phyloP scores from a whole-genome alignment of 2,113 vertebrate genomes.

The Myrmophylax atrothorax region DNA sequence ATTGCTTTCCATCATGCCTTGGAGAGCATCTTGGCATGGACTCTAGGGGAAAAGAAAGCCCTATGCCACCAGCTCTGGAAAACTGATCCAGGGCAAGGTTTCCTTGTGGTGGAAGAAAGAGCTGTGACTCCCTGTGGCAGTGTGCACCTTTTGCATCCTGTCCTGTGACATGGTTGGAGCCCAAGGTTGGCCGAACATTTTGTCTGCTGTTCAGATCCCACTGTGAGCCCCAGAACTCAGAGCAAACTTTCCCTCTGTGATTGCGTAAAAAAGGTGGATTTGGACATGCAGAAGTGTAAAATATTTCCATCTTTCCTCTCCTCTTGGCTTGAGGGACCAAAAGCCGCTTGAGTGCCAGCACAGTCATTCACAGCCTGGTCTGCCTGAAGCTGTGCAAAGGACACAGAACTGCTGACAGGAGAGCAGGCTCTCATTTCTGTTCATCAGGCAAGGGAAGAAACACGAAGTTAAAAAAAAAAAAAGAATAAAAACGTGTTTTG shows the following conservation, averaged over 20 bases:
- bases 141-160: fast-evolving
- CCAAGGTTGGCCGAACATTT: not conserved
- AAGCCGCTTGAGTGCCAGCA: not conserved
- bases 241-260: not conserved
- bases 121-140: fast-evolving
- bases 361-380: not conserved
- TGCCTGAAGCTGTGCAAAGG: not conserved
- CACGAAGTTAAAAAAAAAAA: not conserved
- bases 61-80: not conserved
- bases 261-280: not conserved
- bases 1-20: not conserved
- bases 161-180: fast-evolving
- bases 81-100: not conserved
- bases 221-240: not conserved
- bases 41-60: not conserved
- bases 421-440: not conserved
- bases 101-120: not conserved
- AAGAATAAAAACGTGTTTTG: not conserved
- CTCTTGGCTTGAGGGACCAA: not conserved
- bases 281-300: not conserved
- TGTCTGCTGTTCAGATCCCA: not conserved
- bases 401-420: not conserved
- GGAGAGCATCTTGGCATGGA: not conserved
- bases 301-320: not conserved
- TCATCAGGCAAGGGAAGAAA: not conserved